Conservation (phyloP, 2,113 vertebrate species). For the Rhagologus leucostigma region DNA sequence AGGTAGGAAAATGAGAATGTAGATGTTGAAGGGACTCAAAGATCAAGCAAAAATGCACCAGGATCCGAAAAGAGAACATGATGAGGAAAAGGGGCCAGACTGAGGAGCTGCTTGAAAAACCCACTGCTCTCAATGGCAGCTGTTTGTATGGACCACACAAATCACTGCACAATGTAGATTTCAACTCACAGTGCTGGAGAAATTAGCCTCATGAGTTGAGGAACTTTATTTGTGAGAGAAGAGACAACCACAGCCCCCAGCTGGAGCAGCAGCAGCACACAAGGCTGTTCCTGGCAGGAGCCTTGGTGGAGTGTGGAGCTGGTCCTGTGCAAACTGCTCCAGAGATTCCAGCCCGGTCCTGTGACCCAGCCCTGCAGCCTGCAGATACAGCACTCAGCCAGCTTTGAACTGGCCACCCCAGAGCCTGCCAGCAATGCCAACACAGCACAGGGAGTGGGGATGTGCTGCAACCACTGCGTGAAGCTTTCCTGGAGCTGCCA, state of each 20-base stretch:
- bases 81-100: neutral
- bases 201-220: neutral
- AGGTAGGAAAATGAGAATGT: neutral
- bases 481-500: neutral
- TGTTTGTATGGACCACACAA: neutral
- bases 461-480: fast-evolving
- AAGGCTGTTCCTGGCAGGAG: neutral
- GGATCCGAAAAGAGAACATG: neutral
- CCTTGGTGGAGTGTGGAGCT: fast-evolving
- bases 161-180: neutral
- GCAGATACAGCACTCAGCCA: neutral
- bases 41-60: neutral
- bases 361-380: neutral
- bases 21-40: neutral
- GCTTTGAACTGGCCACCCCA: neutral
- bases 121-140: neutral
- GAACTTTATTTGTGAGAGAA: neutral
- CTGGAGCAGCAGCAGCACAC: neutral
- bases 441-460: neutral
- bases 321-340: neutral
- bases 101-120: neutral
- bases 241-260: neutral
- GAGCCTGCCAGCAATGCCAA: neutral
- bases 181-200: neutral
- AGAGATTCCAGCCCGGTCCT: neutral